Evolutionary conservation across 2,797 vertebrate genomes (phyloP).

Genomic region (Galago senegalensis): DNA sequence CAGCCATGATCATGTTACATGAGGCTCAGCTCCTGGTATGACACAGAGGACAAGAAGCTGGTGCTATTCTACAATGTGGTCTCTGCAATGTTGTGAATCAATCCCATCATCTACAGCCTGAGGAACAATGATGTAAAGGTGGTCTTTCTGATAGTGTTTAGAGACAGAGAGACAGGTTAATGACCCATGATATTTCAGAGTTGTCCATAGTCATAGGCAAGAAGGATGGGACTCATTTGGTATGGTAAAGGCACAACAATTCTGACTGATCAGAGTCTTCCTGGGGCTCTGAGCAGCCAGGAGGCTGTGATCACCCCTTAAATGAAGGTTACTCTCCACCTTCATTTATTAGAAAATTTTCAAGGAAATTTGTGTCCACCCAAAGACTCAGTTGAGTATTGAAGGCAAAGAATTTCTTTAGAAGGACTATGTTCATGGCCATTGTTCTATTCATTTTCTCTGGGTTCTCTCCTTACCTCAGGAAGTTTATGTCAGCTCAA

Average conservation of each 20-base stretch:
- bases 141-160: slow-evolving; percentile 74
- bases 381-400: background rate
- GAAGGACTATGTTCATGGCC: background rate
- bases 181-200: background rate
- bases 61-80: slow-evolving; percentile 83
- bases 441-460: slow-evolving; percentile 5
- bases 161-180: background rate
- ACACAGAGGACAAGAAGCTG: slow-evolving; percentile 83
- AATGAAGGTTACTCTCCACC: background rate
- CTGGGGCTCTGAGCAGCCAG: background rate
- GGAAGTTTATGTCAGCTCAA: background rate
- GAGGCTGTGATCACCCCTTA: background rate
- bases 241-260: background rate
- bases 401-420: background rate
- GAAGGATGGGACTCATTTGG: background rate
- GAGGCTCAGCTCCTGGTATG: slow-evolving; percentile 78
- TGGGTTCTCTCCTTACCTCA: background rate
- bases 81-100: slow-evolving; percentile 77
- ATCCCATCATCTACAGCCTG: slow-evolving; percentile 84
- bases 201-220: background rate
- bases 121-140: slow-evolving; percentile 84
- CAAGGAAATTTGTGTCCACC: too few species aligned
- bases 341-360: background rate
- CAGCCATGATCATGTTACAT: slow-evolving; percentile 83
- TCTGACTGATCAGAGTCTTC: background rate